These are phyloP conservation scores for Scaptodrosophila lebanonensis DNA, from an alignment of 1,140 invertebrate species.

Conservation along the genomic window DNA sequence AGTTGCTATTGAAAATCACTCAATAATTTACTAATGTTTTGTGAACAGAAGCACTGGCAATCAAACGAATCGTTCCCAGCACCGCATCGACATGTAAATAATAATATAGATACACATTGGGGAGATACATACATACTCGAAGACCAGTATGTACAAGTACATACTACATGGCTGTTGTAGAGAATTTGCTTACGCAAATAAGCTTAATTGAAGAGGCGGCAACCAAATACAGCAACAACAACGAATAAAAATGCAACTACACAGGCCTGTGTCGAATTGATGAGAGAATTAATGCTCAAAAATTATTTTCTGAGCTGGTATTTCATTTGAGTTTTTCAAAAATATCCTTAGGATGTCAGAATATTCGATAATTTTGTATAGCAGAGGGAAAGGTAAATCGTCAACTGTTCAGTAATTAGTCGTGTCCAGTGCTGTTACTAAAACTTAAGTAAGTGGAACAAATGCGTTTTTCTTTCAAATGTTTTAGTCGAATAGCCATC, in stretches of 20 bases:
- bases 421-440: too few relatives aligned
- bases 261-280: too few relatives aligned
- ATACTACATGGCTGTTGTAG: conserved; percentile 25
- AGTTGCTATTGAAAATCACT: conserved; percentile 44
- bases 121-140: conserved; percentile 5
- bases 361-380: too few relatives aligned
- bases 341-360: too few relatives aligned
- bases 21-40: conserved; percentile 55
- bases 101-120: conserved; percentile 37
- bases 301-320: too few relatives aligned
- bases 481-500: too few relatives aligned
- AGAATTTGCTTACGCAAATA: conserved; percentile 53
- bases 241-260: conserved; percentile 4
- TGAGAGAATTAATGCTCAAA: too few relatives aligned
- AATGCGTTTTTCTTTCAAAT: too few relatives aligned
- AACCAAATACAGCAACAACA: conserved; percentile 17
- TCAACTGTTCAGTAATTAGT: too few relatives aligned
- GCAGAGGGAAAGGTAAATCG: too few relatives aligned
- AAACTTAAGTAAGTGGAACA: too few relatives aligned
- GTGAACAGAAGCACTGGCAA: conserved; percentile 2
- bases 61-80: conserved; percentile 26
- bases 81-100: conserved; percentile 30
- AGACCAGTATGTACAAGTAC: conserved; percentile 2
- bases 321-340: too few relatives aligned
- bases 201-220: conserved; percentile 39